Evolutionary conservation across 2,113 vertebrate genomes (phyloP).

Genomic region (Lathamus discolor): DNA sequence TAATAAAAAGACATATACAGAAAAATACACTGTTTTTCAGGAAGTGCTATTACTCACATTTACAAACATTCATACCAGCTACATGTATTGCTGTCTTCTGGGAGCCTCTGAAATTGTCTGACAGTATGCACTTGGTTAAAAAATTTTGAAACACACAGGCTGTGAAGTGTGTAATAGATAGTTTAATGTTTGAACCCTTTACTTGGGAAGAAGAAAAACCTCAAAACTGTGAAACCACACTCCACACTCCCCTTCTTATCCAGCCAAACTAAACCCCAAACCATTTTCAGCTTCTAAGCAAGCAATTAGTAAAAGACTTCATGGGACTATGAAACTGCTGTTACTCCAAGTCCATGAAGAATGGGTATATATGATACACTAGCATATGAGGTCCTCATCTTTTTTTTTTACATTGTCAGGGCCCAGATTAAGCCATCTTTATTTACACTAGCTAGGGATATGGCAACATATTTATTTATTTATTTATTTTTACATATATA

Average conservation of each 20-base stretch:
- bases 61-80: background rate
- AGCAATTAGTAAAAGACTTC: background rate
- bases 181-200: background rate
- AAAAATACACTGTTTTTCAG: background rate
- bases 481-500: background rate
- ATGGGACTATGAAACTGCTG: background rate
- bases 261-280: background rate
- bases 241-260: background rate
- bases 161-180: background rate
- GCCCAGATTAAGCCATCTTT: background rate
- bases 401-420: background rate
- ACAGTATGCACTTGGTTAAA: background rate
- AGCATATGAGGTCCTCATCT: background rate
- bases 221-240: background rate
- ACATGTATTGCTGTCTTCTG: background rate
- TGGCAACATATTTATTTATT: background rate
- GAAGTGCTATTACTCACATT: background rate
- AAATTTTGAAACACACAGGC: background rate
- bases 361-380: background rate
- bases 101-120: background rate
- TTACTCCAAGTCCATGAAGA: background rate
- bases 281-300: background rate
- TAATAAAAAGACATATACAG: slow-evolving; percentile 17
- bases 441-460: background rate
- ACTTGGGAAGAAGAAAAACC: background rate